Percentiles rank a stretch among this genome's conserved stretches.
Evolutionary conservation across 2,888 invertebrate genomes (phyloP).

Genomic region (Cheiracanthium punctorium): DNA sequence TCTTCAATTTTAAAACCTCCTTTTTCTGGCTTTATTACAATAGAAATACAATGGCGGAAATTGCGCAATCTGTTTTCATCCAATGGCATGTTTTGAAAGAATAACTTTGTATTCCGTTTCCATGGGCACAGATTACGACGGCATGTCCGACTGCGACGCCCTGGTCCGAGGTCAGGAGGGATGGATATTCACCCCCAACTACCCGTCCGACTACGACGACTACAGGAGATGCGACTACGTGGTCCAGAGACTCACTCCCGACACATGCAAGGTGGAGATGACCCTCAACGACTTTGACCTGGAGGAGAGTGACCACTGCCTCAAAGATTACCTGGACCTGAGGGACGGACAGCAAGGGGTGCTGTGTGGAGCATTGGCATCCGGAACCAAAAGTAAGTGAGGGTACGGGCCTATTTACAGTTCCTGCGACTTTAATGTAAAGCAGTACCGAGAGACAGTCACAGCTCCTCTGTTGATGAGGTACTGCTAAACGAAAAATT

Average conservation of each 20-base stretch:
- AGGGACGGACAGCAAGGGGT: conserved; percentile 60
- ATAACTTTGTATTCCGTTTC: no score
- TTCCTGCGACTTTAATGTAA: no score
- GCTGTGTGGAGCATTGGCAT: conserved; percentile 69
- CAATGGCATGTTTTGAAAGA: no score
- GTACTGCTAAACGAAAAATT: no score
- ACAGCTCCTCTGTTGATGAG: no score
- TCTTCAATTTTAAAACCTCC: no score
- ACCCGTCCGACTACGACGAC: conserved; percentile 70
- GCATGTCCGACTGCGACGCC: conserved; percentile 64
- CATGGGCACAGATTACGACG: no score
- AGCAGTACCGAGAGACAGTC: no score
- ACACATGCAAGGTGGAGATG: conserved; percentile 68
- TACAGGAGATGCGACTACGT: conserved; percentile 65
- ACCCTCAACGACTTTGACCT: conserved; percentile 71
- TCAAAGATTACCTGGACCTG: conserved; percentile 71
- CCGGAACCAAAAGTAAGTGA: conserved; percentile 71
- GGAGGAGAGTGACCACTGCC: conserved; percentile 70
- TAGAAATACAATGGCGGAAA: no score
- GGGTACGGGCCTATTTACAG: no score
- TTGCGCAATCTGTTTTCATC: no score
- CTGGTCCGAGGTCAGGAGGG: conserved; percentile 60
- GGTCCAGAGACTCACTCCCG: conserved; percentile 47
- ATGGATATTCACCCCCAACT: conserved; percentile 71
- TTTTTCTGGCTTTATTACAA: no score